Conservation (phyloP, 2,888 invertebrate genomes). For the Schizotus pectinicornis region DNA sequence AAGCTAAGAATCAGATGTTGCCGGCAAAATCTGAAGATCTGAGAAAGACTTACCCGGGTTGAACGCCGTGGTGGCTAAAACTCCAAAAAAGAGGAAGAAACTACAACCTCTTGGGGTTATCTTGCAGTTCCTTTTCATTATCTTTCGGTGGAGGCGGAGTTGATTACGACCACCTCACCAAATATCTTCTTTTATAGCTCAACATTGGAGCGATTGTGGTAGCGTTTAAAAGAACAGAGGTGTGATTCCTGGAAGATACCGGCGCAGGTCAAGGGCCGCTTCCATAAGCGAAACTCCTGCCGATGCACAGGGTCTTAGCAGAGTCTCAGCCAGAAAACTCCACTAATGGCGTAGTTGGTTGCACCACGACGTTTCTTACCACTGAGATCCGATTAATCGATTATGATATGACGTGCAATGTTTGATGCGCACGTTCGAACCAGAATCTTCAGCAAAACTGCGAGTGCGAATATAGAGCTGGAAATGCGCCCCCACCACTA, state of each 20-base stretch:
- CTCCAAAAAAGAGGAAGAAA: too few species aligned
- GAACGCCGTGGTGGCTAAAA: too few species aligned
- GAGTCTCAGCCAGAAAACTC: too few species aligned
- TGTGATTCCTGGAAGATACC: slow-evolving; percentile 28
- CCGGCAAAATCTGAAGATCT: background rate
- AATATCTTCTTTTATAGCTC: slow-evolving; percentile 56
- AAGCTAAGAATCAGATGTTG: slow-evolving; percentile 2
- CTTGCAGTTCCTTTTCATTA: background rate
- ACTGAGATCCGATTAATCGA: slow-evolving; percentile 20
- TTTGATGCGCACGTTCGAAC: slow-evolving; percentile 35
- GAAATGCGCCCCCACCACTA: slow-evolving; percentile 36
- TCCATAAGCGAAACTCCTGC: background rate
- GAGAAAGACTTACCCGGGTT: too few species aligned
- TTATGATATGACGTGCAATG: slow-evolving; percentile 32
- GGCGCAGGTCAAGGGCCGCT: background rate
- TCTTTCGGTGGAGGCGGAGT: slow-evolving; percentile 27
- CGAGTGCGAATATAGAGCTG: slow-evolving; percentile 40
- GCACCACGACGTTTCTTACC: slow-evolving; percentile 2
- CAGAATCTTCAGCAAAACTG: slow-evolving; percentile 38
- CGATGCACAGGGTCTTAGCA: too few species aligned
- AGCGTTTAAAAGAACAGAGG: slow-evolving; percentile 1
- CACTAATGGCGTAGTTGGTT: too few species aligned
- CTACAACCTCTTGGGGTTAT: background rate
- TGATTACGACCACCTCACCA: slow-evolving; percentile 41
- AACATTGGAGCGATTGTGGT: slow-evolving; percentile 38